Evolutionary conservation across 2,888 invertebrate species (phyloP).

Genomic region (Masnerella sp.): DNA sequence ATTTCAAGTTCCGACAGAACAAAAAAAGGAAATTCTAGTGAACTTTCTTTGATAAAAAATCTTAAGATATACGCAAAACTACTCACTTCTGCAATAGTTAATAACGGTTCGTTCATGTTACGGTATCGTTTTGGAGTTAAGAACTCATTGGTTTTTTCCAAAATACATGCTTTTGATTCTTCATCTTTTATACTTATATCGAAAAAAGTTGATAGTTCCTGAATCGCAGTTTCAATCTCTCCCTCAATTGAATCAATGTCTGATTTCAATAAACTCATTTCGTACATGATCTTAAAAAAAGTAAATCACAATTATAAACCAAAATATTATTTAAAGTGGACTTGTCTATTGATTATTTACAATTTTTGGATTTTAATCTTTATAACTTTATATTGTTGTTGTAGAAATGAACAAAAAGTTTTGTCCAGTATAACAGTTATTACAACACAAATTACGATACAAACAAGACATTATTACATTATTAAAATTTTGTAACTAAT

Average conservation of each 20-base stretch:
- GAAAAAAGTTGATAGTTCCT: not conserved
- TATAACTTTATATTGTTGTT: too few relatives aligned
- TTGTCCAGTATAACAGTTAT: too few relatives aligned
- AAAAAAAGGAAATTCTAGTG: too few relatives aligned
- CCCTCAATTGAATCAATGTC: not conserved
- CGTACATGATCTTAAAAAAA: constrained; percentile 1
- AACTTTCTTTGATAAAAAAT: too few relatives aligned
- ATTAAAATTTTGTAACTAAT: too few relatives aligned
- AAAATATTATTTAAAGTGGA: too few relatives aligned
- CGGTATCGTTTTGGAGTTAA: not conserved
- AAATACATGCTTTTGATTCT: constrained; percentile 2
- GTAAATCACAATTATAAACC: not conserved
- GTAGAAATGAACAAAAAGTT: too few relatives aligned
- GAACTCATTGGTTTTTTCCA: not conserved
- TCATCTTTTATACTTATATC: not conserved
- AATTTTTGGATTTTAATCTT: not conserved
- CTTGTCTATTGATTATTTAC: too few relatives aligned
- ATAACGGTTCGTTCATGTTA: not conserved
- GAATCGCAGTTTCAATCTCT: not conserved
- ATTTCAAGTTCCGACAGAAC: too few relatives aligned
- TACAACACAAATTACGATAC: too few relatives aligned
- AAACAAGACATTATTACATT: too few relatives aligned
- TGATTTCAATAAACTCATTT: not conserved
- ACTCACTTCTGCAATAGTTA: constrained; percentile 4
- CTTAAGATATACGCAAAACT: too few relatives aligned